Evolutionary conservation across 2,113 vertebrate genomes (phyloP), one percentile per base, ranked within the genome.

Genomic region (Morphnarchus princeps): DNA sequence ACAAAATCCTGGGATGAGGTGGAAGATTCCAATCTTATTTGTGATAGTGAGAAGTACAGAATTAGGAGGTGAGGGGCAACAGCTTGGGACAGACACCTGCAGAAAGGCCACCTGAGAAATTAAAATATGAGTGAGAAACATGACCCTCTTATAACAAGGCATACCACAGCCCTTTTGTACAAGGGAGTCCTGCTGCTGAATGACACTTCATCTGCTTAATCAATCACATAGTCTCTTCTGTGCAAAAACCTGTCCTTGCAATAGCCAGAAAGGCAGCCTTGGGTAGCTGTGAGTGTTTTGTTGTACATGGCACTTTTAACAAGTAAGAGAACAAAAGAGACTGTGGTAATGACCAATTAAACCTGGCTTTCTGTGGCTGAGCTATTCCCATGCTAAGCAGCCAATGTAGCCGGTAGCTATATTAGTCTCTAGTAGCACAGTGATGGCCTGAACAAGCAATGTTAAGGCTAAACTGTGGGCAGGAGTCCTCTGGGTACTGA

Each of bases 271-370:
- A 91, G 78, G 73, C 84, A 85, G 78, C 73, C 81, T 62, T 85
- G 14, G 61, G 78, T 85, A 80, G 58, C 70, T 89, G 45, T 31
- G 38, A 74, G 22, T 0, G 1, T 69, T 91, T 94, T 95, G 87
- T 88, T 94, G 54, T 61, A 82, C 28, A 11, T 21, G 36, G 54
- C 65, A 9, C 73, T 84, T 71, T 12, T 65, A 89, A 92, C 36
- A 19, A 36, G 45, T 72, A 69, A 42, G 63, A 77, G 69, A 91
- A 95, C 80, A 92, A 90, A 95, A 78, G 63, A 54, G 43, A 7
- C 66, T 65, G 25, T 0, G 13, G 40, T 91, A 95, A 96, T 93
- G 71, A 83, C 87, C 93, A 95, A 86, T 95, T 93, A 94, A 83
- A 78, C 47, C 24, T 77, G 71, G 31, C 42, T 94, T 82, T 88